These are phyloP conservation scores for Parnassius apollo DNA, from an alignment of 2,888 invertebrate genomes.

Conservation along the genomic window DNA sequence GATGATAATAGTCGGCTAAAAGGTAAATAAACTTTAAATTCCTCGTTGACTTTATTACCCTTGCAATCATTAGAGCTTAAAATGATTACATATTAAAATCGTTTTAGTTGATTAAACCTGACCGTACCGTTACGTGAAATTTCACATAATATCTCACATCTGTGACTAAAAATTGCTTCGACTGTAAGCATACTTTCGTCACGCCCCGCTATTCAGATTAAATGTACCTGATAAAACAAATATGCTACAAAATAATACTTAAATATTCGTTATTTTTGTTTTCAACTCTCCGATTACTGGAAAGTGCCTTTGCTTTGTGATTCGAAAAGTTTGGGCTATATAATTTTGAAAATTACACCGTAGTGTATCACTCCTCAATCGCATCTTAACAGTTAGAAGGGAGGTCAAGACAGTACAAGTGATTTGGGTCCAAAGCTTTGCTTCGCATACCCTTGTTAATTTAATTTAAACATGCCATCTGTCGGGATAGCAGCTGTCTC, in stretches of 20 bases:
- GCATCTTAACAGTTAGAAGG: constrained; percentile 28
- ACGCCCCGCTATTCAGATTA: background rate
- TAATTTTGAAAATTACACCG: constrained; percentile 22
- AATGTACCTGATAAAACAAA: background rate
- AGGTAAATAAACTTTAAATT: constrained; percentile 9
- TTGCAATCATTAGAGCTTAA: constrained; percentile 10
- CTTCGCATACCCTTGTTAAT: constrained; percentile 64
- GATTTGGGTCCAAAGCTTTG: constrained; percentile 52
- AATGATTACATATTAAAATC: constrained; percentile 19
- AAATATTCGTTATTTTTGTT: background rate
- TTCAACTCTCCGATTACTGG: background rate
- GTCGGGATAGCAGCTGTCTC: constrained; percentile 46
- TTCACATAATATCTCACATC: constrained; percentile 12
- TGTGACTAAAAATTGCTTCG: background rate
- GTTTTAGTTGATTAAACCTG: constrained; percentile 19
- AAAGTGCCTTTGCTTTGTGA: background rate
- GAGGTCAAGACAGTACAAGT: constrained; percentile 41
- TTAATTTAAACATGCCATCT: constrained; percentile 70
- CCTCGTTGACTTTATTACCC: constrained; percentile 14
- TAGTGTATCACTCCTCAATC: constrained; percentile 31
- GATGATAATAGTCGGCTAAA: no score
- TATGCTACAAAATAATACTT: background rate
- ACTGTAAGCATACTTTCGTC: background rate
- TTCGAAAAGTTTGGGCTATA: background rate
- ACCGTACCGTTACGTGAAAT: background rate